Conservation (phyloP, 2,113 vertebrate genomes). For the Paedocypris sp. region DNA sequence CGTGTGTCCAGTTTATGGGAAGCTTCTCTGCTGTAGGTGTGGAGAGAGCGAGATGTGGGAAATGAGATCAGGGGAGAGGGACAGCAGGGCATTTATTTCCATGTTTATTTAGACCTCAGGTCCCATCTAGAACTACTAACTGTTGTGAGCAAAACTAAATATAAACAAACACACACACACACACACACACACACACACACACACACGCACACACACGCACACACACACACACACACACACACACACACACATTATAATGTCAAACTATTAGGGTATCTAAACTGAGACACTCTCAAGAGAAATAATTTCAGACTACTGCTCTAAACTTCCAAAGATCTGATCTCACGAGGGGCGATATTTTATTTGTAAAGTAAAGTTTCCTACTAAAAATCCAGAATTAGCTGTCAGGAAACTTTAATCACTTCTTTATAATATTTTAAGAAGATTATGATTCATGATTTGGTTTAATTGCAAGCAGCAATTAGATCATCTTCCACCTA, state of each 20-base stretch:
- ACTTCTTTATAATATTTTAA: not conserved
- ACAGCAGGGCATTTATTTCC: conserved; percentile 42
- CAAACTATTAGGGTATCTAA: conserved; percentile 22
- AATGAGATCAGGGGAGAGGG: conserved; percentile 50
- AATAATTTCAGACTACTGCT: conserved; percentile 9
- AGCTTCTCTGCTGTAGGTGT: not conserved
- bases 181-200: not conserved
- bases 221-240: not conserved
- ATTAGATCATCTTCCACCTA: not conserved
- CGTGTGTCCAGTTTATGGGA: not conserved
- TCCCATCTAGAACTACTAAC: conserved; percentile 43
- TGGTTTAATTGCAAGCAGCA: no score
- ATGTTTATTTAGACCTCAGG: conserved; percentile 50
- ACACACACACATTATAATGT: conserved; percentile 10
- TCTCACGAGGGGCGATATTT: no score
- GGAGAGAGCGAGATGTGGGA: conserved; percentile 14
- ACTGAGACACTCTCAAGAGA: conserved; percentile 27
- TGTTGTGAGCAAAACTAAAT: conserved; percentile 43
- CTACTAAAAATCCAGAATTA: no score
- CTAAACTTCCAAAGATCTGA: no score
- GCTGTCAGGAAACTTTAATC: no score
- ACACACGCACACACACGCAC: not conserved
- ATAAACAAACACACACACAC: not conserved
- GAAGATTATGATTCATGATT: not conserved
- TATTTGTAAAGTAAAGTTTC: no score